These are phyloP conservation scores for Acanthopleura granulata DNA, from an alignment of 2,888 invertebrate species.

Conservation along the genomic window DNA sequence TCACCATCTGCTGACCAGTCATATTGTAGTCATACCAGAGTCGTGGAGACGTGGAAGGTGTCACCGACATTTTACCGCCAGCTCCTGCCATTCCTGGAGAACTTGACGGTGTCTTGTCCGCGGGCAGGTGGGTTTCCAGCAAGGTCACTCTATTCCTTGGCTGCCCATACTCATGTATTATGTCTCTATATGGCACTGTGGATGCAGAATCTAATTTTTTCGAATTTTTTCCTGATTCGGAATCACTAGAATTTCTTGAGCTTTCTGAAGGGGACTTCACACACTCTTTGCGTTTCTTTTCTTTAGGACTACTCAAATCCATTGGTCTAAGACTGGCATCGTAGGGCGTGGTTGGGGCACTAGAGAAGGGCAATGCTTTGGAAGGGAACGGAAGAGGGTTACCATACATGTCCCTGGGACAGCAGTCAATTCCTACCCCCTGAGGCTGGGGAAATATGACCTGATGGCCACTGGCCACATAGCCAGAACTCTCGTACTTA, in stretches of 20 bases:
- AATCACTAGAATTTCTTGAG: background rate
- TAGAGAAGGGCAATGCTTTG: background rate
- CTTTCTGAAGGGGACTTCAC: background rate
- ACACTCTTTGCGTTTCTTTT: background rate
- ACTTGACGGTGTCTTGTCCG: background rate
- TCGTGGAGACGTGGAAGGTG: background rate
- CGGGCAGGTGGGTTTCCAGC: conserved; percentile 8
- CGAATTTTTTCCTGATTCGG: background rate
- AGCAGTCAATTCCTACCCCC: background rate
- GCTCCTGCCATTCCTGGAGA: background rate
- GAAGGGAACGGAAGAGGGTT: background rate
- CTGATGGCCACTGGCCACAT: background rate
- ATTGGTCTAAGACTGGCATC: background rate
- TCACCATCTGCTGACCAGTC: conserved; percentile 3
- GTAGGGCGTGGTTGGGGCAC: background rate
- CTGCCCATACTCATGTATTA: conserved; percentile 14
- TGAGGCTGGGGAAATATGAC: background rate
- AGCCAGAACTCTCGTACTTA: background rate
- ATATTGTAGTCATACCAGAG: conserved; percentile 11
- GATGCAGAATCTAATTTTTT: background rate
- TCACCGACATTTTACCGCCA: background rate
- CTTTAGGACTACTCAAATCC: conserved; percentile 14
- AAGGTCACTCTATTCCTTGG: background rate
- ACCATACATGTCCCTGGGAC: background rate
- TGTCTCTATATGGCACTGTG: conserved; percentile 15